Base-by-base conservation (phyloP, 2,888 invertebrate species). In the Minunthozetes semirufus region DNA sequence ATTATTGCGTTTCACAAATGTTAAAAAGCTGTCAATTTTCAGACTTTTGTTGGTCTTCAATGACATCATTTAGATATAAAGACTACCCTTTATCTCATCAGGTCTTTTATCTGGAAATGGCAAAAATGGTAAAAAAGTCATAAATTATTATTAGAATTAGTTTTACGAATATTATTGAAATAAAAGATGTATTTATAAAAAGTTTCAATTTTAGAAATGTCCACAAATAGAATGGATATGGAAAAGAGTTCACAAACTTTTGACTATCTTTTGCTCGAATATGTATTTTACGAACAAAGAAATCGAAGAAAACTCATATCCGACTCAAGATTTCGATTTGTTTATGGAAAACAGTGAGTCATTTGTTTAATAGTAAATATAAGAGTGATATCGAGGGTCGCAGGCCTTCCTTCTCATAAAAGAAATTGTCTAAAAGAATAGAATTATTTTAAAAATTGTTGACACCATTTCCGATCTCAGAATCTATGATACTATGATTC, bases 331-430 rank as follows among this genome's bases (percentile, higher is more conserved):
- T 25, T 27, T 25, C 9, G 73, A 73, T 50, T 42, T 73, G 15
- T 73, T 73, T 63, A 73, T 73, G 73, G 63, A 73, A 38, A 73
- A 73, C 22, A 73, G 72, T 72, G 22, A 72, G 72, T 53, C 4
- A 25, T 59, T 17, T 15, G 6, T 27, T 59, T 25, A 5, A 19
- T 6, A 17, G 22, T 4, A 22, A 56, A 19, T 56, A 5, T 22
- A 56, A 56, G 5, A n/a, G 19, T 56, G 1, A 1, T 22, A 4
- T 68, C 4, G 33, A 33, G 4, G 4, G 33, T 6, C 4, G 9
- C 4, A 33, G 33, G 33, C 9, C n/a, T n/a, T n/a, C n/a, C n/a
- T n/a, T n/a, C n/a, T n/a, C n/a, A n/a, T n/a, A n/a, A n/a, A n/a
- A n/a, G n/a, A n/a, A n/a, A n/a, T n/a, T n/a, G n/a, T n/a, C n/a